A percentile compares a stretch with the other conserved stretches of the same genome.
Conservation (phyloP, 1,140 invertebrate species). For the Homarus americanus region DNA sequence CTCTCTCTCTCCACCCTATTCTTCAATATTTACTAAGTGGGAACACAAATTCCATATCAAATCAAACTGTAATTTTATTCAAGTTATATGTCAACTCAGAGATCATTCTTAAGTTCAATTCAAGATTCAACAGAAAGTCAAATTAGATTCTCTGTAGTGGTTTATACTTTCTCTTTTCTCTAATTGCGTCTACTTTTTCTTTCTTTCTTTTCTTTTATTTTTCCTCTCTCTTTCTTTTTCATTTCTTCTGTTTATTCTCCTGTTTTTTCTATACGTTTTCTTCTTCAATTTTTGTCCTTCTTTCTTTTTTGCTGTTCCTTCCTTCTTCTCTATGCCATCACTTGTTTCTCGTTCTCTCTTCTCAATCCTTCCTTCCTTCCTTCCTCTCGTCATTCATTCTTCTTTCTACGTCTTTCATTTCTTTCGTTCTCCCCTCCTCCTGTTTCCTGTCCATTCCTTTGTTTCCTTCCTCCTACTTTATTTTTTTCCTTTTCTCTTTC, state of each 20-base stretch:
- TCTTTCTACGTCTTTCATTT: not conserved
- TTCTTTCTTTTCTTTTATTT: not conserved
- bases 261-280: not conserved
- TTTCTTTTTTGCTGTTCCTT: too few relatives aligned
- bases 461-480: not conserved
- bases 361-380: too few relatives aligned
- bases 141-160: not conserved
- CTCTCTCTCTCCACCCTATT: not conserved
- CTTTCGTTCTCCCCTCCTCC: not conserved
- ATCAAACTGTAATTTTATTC: not conserved
- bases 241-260: not conserved
- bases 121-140: not conserved
- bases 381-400: not conserved
- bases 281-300: not conserved
- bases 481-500: not conserved
- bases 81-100: not conserved
- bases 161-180: not conserved
- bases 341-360: too few relatives aligned
- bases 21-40: not conserved
- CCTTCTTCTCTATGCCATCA: too few relatives aligned
- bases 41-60: not conserved
- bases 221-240: not conserved
- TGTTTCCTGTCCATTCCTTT: too few relatives aligned
- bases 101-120: not conserved
- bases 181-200: not conserved